A percentile compares a stretch with the other conserved stretches of the same genome.
phyloP scores from a whole-genome alignment of 2,113 vertebrate genomes.

The Baryphthengus martii region DNA sequence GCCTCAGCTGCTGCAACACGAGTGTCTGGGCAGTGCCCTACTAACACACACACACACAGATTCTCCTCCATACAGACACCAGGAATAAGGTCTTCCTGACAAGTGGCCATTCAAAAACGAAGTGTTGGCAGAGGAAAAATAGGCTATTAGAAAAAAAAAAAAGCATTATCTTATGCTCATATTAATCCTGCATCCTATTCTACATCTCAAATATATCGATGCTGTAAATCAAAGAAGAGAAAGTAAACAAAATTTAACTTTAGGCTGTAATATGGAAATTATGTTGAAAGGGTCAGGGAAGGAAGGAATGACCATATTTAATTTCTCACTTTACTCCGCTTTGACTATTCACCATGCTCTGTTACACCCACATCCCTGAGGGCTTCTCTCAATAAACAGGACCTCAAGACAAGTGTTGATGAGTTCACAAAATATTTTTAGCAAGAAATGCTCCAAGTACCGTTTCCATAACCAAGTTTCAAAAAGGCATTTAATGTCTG shows the following conservation, averaged over 20 bases:
- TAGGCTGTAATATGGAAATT: not conserved
- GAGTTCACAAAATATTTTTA: not conserved
- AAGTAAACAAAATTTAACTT: not conserved
- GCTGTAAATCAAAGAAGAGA: not conserved
- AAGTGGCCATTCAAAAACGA: not conserved
- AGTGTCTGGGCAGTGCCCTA: not conserved
- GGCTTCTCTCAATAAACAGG: not conserved
- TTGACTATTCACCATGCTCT: not conserved
- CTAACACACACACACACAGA: accelerated
- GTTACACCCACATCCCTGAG: not conserved
- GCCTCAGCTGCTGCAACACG: not conserved
- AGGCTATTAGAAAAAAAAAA: not conserved
- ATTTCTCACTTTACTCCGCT: not conserved
- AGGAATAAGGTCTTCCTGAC: not conserved
- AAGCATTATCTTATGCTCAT: not conserved
- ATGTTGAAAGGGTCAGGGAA: not conserved
- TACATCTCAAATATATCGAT: not conserved
- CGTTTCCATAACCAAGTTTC: not conserved
- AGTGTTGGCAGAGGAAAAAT: not conserved
- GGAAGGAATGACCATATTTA: not conserved
- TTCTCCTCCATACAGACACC: not conserved
- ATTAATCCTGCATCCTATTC: not conserved
- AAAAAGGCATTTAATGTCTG: not conserved
- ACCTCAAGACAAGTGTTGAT: not conserved
- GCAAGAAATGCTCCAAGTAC: not conserved